Evolutionary conservation across 2,797 vertebrate genomes (phyloP).

Genomic region (Takifugu ocellatus): DNA sequence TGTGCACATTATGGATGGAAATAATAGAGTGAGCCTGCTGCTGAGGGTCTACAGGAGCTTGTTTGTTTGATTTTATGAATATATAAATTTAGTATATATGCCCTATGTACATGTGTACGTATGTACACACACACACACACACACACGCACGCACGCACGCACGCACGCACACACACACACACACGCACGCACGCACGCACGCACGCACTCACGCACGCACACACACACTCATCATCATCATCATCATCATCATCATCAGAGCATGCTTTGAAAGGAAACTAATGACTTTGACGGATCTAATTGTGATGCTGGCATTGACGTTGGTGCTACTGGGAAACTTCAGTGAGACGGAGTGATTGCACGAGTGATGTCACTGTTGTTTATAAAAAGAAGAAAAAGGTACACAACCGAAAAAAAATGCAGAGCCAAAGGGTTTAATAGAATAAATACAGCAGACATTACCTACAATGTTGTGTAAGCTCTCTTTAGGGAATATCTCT

Average conservation of each 20-base stretch:
- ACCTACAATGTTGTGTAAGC: slow-evolving; percentile 45
- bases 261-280: too few relatives aligned
- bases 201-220: neutral
- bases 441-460: too few relatives aligned
- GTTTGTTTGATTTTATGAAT: slow-evolving; percentile 14
- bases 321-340: too few relatives aligned
- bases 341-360: too few relatives aligned
- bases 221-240: neutral
- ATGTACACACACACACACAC: neutral
- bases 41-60: neutral
- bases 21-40: slow-evolving; percentile 57
- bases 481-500: slow-evolving; percentile 17
- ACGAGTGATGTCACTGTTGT: too few relatives aligned
- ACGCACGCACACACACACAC: neutral
- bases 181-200: neutral
- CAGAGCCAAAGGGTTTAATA: slow-evolving; percentile 4
- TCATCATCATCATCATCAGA: too few relatives aligned
- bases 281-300: too few relatives aligned
- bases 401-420: too few relatives aligned
- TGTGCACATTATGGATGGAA: slow-evolving; percentile 76
- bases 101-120: neutral
- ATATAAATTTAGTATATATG: slow-evolving; percentile 9
- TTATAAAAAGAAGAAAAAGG: too few relatives aligned
- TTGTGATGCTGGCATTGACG: too few relatives aligned
- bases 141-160: neutral